Evolutionary conservation across 2,113 vertebrate species (phyloP), one percentile per base, ranked within the genome.

Genomic region (Orientallactaga bullata): DNA sequence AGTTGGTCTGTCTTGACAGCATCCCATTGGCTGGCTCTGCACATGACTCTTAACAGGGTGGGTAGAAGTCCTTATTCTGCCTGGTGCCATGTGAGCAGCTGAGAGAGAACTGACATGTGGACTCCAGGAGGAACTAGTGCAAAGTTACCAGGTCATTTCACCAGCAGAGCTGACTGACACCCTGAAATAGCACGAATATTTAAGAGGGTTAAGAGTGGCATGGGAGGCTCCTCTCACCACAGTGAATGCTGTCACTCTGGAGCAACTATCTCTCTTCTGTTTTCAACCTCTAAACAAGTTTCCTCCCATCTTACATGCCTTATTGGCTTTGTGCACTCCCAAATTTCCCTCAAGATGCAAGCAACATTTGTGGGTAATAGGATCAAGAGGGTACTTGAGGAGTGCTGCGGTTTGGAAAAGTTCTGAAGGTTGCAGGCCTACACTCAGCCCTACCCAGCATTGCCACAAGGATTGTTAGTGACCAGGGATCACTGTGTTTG

Each of bases 31-130:
- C 71, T 26, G 55, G 35, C 35, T 35, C 9, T n/a, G n/a, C 7
- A 42, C 0, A 8, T 60, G 42, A 37, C 55, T 73, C 71, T 58
- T 58, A n/a, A 35, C 1, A 0, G 0, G 1, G 35, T 3, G 42
- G 9, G 18, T 26, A 30, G 32, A 47, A 39, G 30, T 17, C 47
- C 58, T 37, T 35, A 61, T 9, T 7, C 42, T 7, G 61, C 21
- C 11, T 8, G 37, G 35, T 58, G 24, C 26, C 58, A 23, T 0
- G 6, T 0, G 42, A 69, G 13, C 2, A 60, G 28, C 37, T 81
- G 58, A 91, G 47, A 82, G 28, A 85, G 47, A 51, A 39, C 1
- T 35, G 7, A 1, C 2, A 6, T 21, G 9, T 26, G 6, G 61
- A 47, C 16, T 23, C 26, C 7, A 30, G 47, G 32, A 28, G 10